A percentile compares a stretch with the other conserved stretches of the same genome.
Conservation (phyloP, 2,797 vertebrate species). For the Pteronotus mesoamericanus region DNA sequence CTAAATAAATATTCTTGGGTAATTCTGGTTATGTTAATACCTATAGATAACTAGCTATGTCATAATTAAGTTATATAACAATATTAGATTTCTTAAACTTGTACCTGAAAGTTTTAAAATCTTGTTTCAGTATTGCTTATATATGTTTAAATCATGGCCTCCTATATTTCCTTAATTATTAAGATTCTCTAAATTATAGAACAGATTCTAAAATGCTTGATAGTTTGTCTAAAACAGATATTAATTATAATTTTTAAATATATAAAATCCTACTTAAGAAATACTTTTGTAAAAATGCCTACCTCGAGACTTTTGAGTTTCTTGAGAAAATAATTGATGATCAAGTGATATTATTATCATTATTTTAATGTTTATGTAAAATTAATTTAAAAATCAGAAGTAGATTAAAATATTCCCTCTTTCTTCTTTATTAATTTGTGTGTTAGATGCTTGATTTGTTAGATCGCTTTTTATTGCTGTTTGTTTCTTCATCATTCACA, state of each 20-base stretch:
- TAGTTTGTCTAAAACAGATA: background rate
- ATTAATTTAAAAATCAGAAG: background rate
- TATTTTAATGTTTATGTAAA: background rate
- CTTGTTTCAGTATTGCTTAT: background rate
- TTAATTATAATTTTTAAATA: background rate
- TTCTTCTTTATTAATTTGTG: background rate
- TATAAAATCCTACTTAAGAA: background rate
- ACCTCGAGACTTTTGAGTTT: background rate
- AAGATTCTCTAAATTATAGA: background rate
- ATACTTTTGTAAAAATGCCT: background rate
- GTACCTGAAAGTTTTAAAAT: background rate
- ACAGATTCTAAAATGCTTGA: background rate
- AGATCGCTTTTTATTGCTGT: background rate
- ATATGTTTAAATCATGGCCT: background rate
- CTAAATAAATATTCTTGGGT: background rate
- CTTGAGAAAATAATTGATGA: background rate
- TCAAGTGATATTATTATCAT: background rate
- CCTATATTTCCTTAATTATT: background rate
- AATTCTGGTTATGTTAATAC: background rate
- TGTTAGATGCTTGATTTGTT: background rate
- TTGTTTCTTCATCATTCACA: background rate
- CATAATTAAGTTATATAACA: background rate
- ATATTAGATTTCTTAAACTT: background rate
- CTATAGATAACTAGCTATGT: background rate
- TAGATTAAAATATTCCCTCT: background rate